Evolutionary conservation across 2,888 invertebrate species (phyloP), one percentile per base, ranked within the genome.

Genomic region (Cinara cedri): DNA sequence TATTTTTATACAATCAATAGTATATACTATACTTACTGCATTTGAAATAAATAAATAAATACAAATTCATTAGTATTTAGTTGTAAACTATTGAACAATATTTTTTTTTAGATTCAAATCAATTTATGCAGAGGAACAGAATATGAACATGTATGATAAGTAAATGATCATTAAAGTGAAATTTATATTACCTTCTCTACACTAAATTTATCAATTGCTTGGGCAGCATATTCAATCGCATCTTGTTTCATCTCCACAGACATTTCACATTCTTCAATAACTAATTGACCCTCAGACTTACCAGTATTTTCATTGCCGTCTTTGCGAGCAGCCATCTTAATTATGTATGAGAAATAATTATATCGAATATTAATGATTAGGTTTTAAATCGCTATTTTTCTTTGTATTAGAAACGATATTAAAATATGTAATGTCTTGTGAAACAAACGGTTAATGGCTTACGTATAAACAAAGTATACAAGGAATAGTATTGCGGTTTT

Each of bases 241-340:
- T 99, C 98, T 87, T 98, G 98, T 91, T 99, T 98, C 98, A 98
- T 98, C 88, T 99, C 98, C n/a, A n/a, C n/a, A n/a, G n/a, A n/a
- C n/a, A n/a, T n/a, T n/a, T n/a, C n/a, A n/a, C n/a, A n/a, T n/a
- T n/a, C n/a, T n/a, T n/a, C n/a, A n/a, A n/a, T n/a, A n/a, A n/a
- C n/a, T n/a, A n/a, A n/a, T n/a, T n/a, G n/a, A n/a, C n/a, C n/a
- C 88, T 99, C 98, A 85, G 96, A 94, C 98, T 99, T 98, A 88
- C 99, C 98, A 85, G 98, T 98, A 91, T 99, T 99, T 90, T 98
- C 99, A 87, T 99, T 98, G 83, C 99, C 98, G 86, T 98, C 98
- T 89, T 98, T 99, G 87, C 97, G 93, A 90, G 98, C 97, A 86
- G 95, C 93, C 97, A 96, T 96, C 87, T 91, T 93, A 72, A 3